Evolutionary conservation across 1,140 invertebrate species (phyloP).

Genomic region (Polypedilum pembai): DNA sequence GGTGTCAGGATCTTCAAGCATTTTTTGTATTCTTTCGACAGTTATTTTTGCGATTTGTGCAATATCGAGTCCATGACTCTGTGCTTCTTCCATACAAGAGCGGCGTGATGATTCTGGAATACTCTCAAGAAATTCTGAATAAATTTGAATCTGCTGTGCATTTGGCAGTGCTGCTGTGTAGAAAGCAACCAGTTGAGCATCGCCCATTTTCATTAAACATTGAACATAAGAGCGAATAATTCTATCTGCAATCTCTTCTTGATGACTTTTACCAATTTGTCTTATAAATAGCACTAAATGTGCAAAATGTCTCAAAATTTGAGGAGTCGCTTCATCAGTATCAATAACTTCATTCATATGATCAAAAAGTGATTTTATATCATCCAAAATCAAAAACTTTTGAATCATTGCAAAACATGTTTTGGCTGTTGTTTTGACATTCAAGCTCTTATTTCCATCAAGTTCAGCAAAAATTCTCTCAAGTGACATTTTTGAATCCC

Average conservation of each 20-base stretch:
- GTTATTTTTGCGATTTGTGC: constrained; percentile 71
- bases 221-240: constrained; percentile 64
- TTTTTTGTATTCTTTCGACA: constrained; percentile 64
- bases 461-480: constrained; percentile 64
- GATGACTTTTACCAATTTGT: constrained; percentile 60
- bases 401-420: constrained; percentile 61
- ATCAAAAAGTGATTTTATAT: constrained; percentile 55
- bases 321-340: constrained; percentile 43
- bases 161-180: constrained; percentile 70
- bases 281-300: constrained; percentile 79
- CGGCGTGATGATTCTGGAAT: constrained; percentile 47
- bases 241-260: constrained; percentile 60
- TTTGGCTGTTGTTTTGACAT: constrained; percentile 48
- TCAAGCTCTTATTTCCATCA: constrained; percentile 48
- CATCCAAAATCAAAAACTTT: constrained; percentile 68
- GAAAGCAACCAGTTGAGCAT: constrained; percentile 72
- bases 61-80: constrained; percentile 73
- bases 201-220: constrained; percentile 60
- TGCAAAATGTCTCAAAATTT: constrained; percentile 62
- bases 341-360: constrained; percentile 49
- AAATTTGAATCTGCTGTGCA: constrained; percentile 64
- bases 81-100: constrained; percentile 56
- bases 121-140: constrained; percentile 68
- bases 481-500: constrained; percentile 63
- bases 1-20: constrained; percentile 30